Evolutionary conservation across 2,797 vertebrate species (phyloP), one percentile per base, ranked within the genome.

Genomic region (Takifugu ocellatus): DNA sequence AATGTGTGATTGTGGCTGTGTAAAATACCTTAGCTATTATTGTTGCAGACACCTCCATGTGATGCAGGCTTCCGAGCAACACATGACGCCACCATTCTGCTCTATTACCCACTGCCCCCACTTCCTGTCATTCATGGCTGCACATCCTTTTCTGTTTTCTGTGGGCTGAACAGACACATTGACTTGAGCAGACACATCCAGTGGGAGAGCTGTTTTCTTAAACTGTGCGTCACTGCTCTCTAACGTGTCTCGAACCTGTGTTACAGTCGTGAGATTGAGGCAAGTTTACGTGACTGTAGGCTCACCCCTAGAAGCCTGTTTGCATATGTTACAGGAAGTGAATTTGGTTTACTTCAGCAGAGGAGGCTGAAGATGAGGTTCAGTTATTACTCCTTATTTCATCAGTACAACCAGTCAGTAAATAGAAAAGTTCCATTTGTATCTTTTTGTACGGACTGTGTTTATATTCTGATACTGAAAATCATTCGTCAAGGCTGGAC

Each of bases 211-310:
- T 50, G 2, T 45, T 58, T 29, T 4, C 14, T 33, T 43, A 49
- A 2, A 7, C 1, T 45, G 15, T 8, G 14, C 59, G 27, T 49
- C 44, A 14, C 3, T 16, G 3, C 48, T 61, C 56, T 27, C 47
- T 21, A 48, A 31, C 59, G 81, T 54, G 81, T 79, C 81, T 77
- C 21, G 1, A 21, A 56, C 66, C 54, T 81, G 51, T 27, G 65
- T 55, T 70, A 75, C 79, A 65, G 0, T 54, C 15, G 29, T 53
- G 25, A 12, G 29, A 46, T 24, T 14, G 51, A 25, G 25, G 43
- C n/a, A 12, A 15, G 54, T 5, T 7, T 44, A 16, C 63, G 44
- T 8, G 10, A 17, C 61, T 70, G 48, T 26, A 36, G 24, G 31
- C 8, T 33, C n/a, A 33, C 31, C 59, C 14, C 25, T 36, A 39